Base-by-base conservation (phyloP, 2,113 vertebrate species). In the Ibidorhyncha struthersii region DNA sequence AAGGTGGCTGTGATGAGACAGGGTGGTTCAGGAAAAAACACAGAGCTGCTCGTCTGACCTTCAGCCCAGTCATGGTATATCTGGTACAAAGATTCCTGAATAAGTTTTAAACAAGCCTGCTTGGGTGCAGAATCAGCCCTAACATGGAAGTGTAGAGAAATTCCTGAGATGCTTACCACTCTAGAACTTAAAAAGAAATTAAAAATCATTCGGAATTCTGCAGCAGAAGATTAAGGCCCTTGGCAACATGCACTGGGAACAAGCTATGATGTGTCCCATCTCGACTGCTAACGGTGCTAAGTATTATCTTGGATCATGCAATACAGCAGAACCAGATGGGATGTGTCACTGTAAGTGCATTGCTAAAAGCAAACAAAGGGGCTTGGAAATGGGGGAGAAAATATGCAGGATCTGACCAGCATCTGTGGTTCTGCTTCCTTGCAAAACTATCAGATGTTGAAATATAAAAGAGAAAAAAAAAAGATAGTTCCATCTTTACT, bases 321-420 rank as follows among this genome's bases (percentile, higher is more conserved):
- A 63, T 34, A 78, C 26, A 90, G 61, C 71, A 94, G 41, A 94
- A 90, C 47, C 96, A 97, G 80, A 97, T 96, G 94, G 91, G 79
- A 94, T 56, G 41, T 6, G 4, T 96, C 92, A 90, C 43, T 4
- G 1, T 49, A 89, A 91, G 26, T 13, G 34, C 81, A 69, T 4
- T 47, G 32, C 41, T 91, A 89, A 86, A 87, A 74, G 38, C 45
- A 92, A 84, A 95, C 62, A 86, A 80, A 93, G 72, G 76, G 59
- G 27, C 29, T 92, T 82, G 41, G 45, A 86, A 96, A 85, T n/a
- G 17, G 55, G 7, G 26, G 19, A 55, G 53, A 77, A 86, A 94
- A 79, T 45, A 82, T 30, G 38, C 47, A 69, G 47, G 43, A 85
- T 90, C 40, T 90, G 72, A 96, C 62, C 74, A 83, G 18, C 20